Conservation (phyloP, 2,797 vertebrate species). For the Triplophysa yarkandensis region DNA sequence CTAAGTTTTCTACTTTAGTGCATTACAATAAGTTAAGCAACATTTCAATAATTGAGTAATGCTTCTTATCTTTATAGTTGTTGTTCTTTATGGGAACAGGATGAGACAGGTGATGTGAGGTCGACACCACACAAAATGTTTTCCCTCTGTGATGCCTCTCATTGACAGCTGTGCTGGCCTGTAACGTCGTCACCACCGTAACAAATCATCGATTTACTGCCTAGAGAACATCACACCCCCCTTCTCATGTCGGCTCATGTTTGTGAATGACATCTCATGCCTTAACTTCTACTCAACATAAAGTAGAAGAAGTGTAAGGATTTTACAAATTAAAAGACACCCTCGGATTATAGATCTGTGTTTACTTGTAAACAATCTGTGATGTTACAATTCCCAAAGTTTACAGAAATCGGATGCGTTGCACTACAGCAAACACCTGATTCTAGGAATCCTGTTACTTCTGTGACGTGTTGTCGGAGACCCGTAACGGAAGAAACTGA, state of each 20-base stretch:
- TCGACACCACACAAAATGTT: constrained; percentile 37
- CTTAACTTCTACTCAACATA: neutral
- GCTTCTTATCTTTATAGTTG: no score
- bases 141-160: constrained; percentile 14
- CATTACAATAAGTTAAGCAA: no score
- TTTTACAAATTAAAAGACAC: no score
- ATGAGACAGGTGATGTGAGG: neutral
- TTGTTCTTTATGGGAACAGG: neutral
- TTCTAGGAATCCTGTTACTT: no score
- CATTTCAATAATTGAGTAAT: no score
- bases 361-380: no score
- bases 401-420: no score
- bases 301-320: neutral
- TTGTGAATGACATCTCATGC: neutral
- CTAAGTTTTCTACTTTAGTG: no score
- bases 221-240: constrained; percentile 14
- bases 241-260: constrained; percentile 10
- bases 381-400: no score
- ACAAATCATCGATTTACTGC: constrained; percentile 46
- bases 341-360: neutral
- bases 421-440: no score
- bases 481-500: no score
- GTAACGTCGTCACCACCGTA: constrained; percentile 24
- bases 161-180: constrained; percentile 39
- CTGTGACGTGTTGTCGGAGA: no score